These are phyloP conservation scores for Agrochola lychnidis DNA, from an alignment of 2,888 invertebrate species.

Conservation along the genomic window DNA sequence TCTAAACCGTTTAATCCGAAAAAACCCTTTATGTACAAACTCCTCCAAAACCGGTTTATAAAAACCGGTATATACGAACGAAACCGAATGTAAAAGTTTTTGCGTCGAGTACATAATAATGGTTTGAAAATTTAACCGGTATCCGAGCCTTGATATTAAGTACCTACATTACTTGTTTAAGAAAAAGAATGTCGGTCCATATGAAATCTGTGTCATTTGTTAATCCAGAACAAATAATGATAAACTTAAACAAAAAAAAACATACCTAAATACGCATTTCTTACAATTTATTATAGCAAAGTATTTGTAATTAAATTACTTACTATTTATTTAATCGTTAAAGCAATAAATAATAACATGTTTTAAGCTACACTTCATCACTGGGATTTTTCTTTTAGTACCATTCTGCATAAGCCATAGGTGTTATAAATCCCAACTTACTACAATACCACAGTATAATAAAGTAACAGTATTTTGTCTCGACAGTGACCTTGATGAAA, in stretches of 20 bases:
- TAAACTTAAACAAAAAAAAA: neutral
- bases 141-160: no score
- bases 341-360: neutral
- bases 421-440: neutral
- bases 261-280: constrained; percentile 27
- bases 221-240: constrained; percentile 48
- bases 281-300: neutral
- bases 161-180: constrained; percentile 14
- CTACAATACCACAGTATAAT: neutral
- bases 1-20: no score
- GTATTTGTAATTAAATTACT: constrained; percentile 26
- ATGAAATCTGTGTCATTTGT: constrained; percentile 13
- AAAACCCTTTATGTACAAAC: no score
- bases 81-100: no score
- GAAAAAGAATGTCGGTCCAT: neutral
- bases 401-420: neutral
- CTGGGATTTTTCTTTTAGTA: neutral
- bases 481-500: no score
- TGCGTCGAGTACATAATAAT: no score
- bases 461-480: no score
- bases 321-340: constrained; percentile 21
- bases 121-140: no score
- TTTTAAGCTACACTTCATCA: neutral
- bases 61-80: no score
- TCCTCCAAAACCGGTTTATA: no score